Base-by-base conservation (phyloP, 2,888 invertebrate genomes). In the Agrotis clavis region DNA sequence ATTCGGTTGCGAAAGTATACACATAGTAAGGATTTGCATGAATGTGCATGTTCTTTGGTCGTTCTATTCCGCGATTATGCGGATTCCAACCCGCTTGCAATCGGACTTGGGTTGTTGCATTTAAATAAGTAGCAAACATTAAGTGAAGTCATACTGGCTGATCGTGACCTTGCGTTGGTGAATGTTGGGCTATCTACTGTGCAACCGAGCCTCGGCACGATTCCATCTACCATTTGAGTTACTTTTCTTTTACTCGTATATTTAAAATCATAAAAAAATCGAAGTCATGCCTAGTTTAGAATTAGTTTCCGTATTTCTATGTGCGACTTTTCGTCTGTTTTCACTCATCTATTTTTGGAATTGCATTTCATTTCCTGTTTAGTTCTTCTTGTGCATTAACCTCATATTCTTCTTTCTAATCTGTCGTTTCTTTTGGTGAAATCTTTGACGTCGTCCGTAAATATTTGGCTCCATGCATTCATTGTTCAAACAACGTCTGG, bases 151-250 rank as follows among this genome's bases (percentile, higher is more conserved):
- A 88, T 82, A 88, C 80, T 81, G 87, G 71, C 85, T 90, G 92
- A 80, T 92, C 90, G 89, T 94, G 93, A 94, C 94, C 94, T 95
- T 94, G 89, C 67, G 65, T 62, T 19, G 30, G 84, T 86, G 83
- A 86, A 83, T 80, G 86, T 86, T 78, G 81, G 72, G 56, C 60
- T 81, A 73, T 74, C 79, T 74, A 81, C 69, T 73, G 47, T 76
- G 77, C 78, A 83, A 81, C 78, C 79, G 78, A 83, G 77, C 74
- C 82, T 84, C 82, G 81, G 77, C 86, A 86, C 86, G 84, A 87
- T 84, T 77, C 59, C 62, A 72, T 82, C 64, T 74, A 77, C 21
- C 60, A 61, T 60, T 70, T 51, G 59, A 70, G 68, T 71, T 57
- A 72, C 30, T 80, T 81, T 84, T 82, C 78, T 86, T 84, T 82